phyloP scores from a whole-genome alignment of 2,113 vertebrate genomes.

The Donacobius atricapilla region DNA sequence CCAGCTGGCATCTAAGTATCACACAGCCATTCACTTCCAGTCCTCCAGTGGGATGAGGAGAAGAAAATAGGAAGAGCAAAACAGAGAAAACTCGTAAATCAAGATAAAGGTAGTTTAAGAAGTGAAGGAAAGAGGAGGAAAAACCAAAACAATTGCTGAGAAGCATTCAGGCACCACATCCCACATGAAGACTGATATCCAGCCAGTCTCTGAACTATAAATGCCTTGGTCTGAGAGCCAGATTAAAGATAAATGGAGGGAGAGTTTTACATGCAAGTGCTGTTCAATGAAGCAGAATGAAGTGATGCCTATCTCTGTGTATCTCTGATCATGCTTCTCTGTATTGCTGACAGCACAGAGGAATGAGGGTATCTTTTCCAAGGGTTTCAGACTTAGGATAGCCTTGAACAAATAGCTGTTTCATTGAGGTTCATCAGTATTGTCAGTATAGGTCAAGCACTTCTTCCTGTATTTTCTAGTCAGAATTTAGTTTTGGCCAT shows the following conservation, averaged over 20 bases:
- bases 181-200: neutral
- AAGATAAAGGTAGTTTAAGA: neutral
- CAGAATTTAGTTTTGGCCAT: neutral
- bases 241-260: neutral
- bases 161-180: neutral
- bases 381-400: neutral
- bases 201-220: neutral
- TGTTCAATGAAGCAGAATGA: neutral
- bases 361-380: neutral
- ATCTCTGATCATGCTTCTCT: neutral
- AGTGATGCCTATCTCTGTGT: neutral
- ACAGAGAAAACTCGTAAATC: neutral
- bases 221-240: neutral
- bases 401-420: neutral
- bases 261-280: neutral
- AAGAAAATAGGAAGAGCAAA: neutral
- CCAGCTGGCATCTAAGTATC: neutral
- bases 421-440: neutral
- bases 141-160: neutral
- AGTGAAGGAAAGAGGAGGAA: neutral
- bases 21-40: neutral
- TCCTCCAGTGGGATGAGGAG: neutral
- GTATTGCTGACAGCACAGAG: neutral
- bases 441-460: neutral
- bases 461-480: neutral